Conservation (phyloP, 1,140 invertebrate genomes). For the Drosophila obscura region DNA sequence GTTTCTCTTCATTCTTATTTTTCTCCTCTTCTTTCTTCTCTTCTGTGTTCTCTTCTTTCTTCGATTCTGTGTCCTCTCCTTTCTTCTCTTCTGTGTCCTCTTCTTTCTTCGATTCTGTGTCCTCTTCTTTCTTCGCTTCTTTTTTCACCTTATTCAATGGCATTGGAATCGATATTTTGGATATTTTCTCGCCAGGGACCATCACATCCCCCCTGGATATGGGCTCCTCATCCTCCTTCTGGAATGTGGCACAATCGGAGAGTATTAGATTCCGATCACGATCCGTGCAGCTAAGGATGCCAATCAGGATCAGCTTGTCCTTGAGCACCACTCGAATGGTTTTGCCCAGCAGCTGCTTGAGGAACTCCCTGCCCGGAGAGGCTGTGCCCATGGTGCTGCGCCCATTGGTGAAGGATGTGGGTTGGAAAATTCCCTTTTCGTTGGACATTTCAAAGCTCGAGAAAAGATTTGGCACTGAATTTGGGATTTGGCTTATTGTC, state of each 20-base stretch:
- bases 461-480: no score
- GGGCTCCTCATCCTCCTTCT: conserved; percentile 1
- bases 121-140: neutral
- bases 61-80: neutral
- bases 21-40: neutral
- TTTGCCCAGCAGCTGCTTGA: conserved; percentile 40
- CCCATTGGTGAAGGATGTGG: conserved; percentile 26
- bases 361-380: conserved; percentile 12
- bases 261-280: conserved; percentile 45
- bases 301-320: conserved; percentile 37
- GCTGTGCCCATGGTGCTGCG: neutral
- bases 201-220: conserved; percentile 23
- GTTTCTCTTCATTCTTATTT: no score
- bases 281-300: conserved; percentile 55
- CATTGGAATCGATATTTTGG: conserved; percentile 18
- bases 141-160: neutral
- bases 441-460: no score
- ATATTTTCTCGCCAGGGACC: conserved; percentile 41
- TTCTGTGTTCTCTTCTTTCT: no score
- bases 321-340: conserved; percentile 32
- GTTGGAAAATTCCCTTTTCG: no score
- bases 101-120: neutral
- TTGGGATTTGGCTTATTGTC: no score
- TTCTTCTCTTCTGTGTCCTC: no score
- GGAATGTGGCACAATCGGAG: conserved; percentile 28